Evolutionary conservation across 2,888 invertebrate genomes (phyloP).

Genomic region (Tiphia femorata): DNA sequence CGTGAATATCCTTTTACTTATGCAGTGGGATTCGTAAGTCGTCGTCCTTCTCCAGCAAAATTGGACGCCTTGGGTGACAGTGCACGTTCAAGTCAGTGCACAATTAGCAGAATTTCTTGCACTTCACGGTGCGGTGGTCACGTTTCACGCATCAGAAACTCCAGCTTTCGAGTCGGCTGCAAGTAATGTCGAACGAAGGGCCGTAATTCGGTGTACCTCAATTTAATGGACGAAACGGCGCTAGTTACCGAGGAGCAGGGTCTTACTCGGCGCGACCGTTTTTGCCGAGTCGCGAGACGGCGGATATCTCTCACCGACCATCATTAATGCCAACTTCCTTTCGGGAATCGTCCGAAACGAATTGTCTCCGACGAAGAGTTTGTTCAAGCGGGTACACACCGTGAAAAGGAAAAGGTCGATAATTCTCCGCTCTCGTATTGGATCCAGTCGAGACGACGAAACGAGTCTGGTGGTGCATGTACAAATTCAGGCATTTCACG

Average conservation of each 20-base stretch:
- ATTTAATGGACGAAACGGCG: constrained; percentile 9
- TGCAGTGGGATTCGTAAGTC: too few relatives aligned
- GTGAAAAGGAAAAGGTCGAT: too few relatives aligned
- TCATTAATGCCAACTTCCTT: background rate
- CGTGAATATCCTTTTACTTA: too few relatives aligned
- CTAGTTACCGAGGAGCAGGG: background rate
- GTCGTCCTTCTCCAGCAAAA: too few relatives aligned
- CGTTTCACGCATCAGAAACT: background rate
- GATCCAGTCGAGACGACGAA: too few relatives aligned
- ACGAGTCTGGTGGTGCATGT: too few relatives aligned
- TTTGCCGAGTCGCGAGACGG: background rate
- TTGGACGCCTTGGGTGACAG: too few relatives aligned
- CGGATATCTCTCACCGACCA: background rate
- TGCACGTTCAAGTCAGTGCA: background rate
- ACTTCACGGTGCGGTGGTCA: background rate
- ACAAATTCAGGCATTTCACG: too few relatives aligned
- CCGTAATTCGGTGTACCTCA: background rate
- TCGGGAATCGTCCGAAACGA: background rate
- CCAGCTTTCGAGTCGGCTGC: constrained; percentile 1
- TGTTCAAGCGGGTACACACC: too few relatives aligned
- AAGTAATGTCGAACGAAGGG: constrained; percentile 2
- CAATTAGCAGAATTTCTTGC: constrained; percentile 1
- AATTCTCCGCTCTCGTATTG: too few relatives aligned
- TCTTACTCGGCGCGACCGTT: background rate
- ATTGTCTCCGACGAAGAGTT: background rate